These are phyloP conservation scores for Nephrocerus scutellatus DNA, from an alignment of 2,888 invertebrate genomes.

Conservation along the genomic window DNA sequence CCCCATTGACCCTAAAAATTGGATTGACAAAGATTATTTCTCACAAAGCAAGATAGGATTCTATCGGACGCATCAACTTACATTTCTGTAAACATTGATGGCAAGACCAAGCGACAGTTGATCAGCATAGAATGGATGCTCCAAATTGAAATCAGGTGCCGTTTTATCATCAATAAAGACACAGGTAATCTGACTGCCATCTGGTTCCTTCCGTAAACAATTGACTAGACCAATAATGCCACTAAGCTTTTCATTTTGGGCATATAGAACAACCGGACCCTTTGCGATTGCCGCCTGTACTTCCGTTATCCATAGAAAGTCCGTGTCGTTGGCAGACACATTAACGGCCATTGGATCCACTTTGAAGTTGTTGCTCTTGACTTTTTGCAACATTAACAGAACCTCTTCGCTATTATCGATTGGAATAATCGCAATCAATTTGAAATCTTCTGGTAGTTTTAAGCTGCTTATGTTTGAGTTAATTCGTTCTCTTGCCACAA, in stretches of 20 bases:
- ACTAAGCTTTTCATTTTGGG: constrained; percentile 60
- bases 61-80: constrained; percentile 24
- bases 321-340: constrained; percentile 31
- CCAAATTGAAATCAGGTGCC: constrained; percentile 60
- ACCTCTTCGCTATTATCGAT: constrained; percentile 36
- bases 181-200: constrained; percentile 58
- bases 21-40: neutral
- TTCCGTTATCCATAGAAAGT: constrained; percentile 37
- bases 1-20: constrained; percentile 52
- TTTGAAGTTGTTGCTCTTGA: constrained; percentile 22
- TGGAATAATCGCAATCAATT: constrained; percentile 33
- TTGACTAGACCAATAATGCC: constrained; percentile 86
- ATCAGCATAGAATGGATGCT: constrained; percentile 57
- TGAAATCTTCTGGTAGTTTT: constrained; percentile 31
- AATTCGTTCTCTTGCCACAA: constrained; percentile 55
- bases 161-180: constrained; percentile 58
- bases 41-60: constrained; percentile 13
- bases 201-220: constrained; percentile 74
- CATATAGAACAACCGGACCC: constrained; percentile 54
- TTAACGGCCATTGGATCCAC: constrained; percentile 28
- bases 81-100: constrained; percentile 66
- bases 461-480: constrained; percentile 47
- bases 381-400: constrained; percentile 37
- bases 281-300: constrained; percentile 34
- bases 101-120: constrained; percentile 68